Percentiles rank a stretch among this genome's conserved stretches.
Evolutionary conservation across 2,888 invertebrate species (phyloP).

Genomic region (Scrobipalpa atriplicella): DNA sequence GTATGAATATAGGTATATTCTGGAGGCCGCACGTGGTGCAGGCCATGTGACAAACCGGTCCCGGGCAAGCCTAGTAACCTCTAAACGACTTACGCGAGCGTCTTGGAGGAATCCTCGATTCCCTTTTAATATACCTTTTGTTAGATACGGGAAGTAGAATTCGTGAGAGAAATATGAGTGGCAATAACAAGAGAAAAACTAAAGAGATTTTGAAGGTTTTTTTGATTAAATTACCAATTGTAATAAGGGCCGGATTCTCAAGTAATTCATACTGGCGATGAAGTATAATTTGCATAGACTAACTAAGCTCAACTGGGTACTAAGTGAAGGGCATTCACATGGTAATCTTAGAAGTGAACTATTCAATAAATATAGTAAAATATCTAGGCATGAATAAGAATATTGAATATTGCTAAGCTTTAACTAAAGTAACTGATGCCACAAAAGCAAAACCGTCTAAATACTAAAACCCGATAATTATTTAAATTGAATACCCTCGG

Average conservation of each 20-base stretch:
- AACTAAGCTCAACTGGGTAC: not conserved
- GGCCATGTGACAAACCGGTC: constrained; percentile 81
- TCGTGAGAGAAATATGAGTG: constrained; percentile 38
- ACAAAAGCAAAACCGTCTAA: not conserved
- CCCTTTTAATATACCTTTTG: constrained; percentile 59
- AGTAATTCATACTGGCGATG: not conserved
- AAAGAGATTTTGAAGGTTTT: not conserved
- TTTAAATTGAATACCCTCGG: constrained; percentile 58
- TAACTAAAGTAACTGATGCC: not conserved
- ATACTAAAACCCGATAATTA: constrained; percentile 51
- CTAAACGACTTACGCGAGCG: constrained; percentile 73
- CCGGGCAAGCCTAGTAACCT: constrained; percentile 77
- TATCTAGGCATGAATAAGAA: no score
- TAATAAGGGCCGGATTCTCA: not conserved
- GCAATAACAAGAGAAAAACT: no score
- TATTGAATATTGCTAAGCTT: not conserved
- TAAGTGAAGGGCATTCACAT: constrained; percentile 1
- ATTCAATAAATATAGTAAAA: not conserved
- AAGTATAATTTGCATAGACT: not conserved
- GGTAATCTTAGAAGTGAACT: not conserved
- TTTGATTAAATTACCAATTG: not conserved
- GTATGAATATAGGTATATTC: constrained; percentile 47
- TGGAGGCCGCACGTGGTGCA: constrained; percentile 78
- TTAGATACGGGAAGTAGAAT: constrained; percentile 42
- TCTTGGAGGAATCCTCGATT: constrained; percentile 62